These are phyloP conservation scores for Encarsia formosa DNA, from an alignment of 2,888 invertebrate species.

Conservation along the genomic window DNA sequence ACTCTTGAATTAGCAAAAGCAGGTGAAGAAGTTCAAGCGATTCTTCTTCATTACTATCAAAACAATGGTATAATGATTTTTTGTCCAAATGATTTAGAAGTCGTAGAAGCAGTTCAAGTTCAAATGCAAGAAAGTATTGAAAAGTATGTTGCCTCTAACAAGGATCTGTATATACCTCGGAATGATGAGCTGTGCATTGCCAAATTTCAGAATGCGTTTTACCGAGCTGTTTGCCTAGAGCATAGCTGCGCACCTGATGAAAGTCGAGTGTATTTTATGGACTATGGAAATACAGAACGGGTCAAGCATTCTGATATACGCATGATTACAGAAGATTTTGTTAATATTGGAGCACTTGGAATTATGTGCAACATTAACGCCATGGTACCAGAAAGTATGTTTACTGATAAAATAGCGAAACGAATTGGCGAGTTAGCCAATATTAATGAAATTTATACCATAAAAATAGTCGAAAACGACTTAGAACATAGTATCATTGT, in stretches of 20 bases:
- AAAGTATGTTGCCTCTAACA: conserved; percentile 35
- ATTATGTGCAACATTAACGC: conserved; percentile 35
- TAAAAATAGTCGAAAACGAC: too few relatives aligned
- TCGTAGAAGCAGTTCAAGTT: conserved; percentile 12
- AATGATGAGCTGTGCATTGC: conserved; percentile 44
- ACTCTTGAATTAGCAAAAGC: conserved; percentile 10
- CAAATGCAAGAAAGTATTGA: conserved; percentile 16
- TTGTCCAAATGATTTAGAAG: conserved; percentile 11
- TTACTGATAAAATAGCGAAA: too few relatives aligned
- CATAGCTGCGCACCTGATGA: conserved; percentile 26
- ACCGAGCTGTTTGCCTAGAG: conserved; percentile 39
- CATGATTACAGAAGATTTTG: conserved; percentile 43
- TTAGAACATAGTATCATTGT: too few relatives aligned
- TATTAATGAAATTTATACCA: too few relatives aligned
- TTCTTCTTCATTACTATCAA: conserved; percentile 2
- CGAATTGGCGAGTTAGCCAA: too few relatives aligned
- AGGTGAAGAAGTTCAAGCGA: conserved; percentile 18
- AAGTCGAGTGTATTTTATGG: conserved; percentile 41
- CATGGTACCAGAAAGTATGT: too few relatives aligned
- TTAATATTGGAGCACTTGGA: conserved; percentile 32
- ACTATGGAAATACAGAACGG: conserved; percentile 41
- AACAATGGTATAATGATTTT: conserved; percentile 1
- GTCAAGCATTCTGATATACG: conserved; percentile 42
- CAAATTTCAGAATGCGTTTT: conserved; percentile 38
- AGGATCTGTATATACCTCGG: conserved; percentile 43